Percentiles rank a stretch among this genome's conserved stretches.
Conservation (phyloP, 1,140 invertebrate genomes). For the Drosophila pseudoananassae region DNA sequence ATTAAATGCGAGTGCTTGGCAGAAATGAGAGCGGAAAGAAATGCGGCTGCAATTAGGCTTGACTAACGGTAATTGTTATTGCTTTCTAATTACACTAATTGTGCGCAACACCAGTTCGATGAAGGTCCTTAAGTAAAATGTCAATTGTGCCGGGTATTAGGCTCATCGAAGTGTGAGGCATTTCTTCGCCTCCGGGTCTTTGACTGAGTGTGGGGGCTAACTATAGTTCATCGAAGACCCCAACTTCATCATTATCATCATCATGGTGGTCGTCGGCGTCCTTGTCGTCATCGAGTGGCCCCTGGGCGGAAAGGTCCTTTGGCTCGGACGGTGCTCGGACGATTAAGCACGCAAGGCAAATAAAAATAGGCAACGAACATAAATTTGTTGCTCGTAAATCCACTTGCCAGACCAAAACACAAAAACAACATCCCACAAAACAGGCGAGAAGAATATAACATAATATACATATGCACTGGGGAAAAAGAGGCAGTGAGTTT, state of each 20-base stretch:
- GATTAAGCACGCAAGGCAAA: constrained; percentile 81
- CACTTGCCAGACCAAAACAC: constrained; percentile 60
- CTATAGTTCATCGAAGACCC: constrained; percentile 54
- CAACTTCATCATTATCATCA: constrained; percentile 11
- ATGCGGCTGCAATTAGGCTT: constrained; percentile 47
- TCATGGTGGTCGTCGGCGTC: constrained; percentile 4
- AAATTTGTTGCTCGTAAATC: constrained; percentile 83
- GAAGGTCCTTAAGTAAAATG: constrained; percentile 78
- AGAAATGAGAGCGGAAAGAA: constrained; percentile 10
- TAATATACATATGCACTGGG: constrained; percentile 26
- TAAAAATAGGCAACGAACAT: constrained; percentile 82
- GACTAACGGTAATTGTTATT: constrained; percentile 73
- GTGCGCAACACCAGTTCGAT: constrained; percentile 60
- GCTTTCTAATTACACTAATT: constrained; percentile 80
- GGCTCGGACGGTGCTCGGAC: constrained; percentile 45
- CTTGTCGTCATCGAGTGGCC: constrained; percentile 34
- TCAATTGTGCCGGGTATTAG: constrained; percentile 72
- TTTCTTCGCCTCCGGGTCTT: constrained; percentile 1
- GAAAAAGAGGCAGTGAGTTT: not conserved
- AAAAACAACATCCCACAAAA: constrained; percentile 45
- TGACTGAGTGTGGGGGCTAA: constrained; percentile 18
- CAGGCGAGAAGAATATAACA: constrained; percentile 22
- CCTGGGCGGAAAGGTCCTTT: constrained; percentile 44
- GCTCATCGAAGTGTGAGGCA: constrained; percentile 56
- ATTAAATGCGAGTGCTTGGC: constrained; percentile 42